These are phyloP conservation scores for Uloborus plumipes DNA, from an alignment of 2,888 invertebrate genomes.

Conservation along the genomic window DNA sequence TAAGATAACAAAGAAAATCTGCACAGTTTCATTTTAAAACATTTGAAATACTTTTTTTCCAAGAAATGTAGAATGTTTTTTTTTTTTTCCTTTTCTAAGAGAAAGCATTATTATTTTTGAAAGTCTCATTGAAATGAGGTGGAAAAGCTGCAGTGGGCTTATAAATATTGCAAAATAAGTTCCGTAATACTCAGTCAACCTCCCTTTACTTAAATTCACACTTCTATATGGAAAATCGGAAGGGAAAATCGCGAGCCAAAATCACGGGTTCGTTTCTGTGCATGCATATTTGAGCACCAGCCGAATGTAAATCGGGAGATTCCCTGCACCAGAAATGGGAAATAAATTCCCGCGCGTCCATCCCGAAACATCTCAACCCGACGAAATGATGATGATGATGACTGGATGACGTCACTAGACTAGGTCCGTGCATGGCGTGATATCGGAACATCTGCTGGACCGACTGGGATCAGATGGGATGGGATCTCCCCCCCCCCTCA, in stretches of 20 bases:
- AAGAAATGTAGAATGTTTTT: too few species aligned
- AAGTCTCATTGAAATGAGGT: too few species aligned
- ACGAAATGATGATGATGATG: conserved; percentile 63
- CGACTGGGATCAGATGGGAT: too few species aligned
- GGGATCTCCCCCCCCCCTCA: background rate
- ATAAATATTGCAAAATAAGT: background rate
- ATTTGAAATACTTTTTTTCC: too few species aligned
- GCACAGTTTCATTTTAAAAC: too few species aligned
- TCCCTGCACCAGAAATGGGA: conserved; percentile 51
- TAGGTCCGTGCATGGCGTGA: conserved; percentile 25
- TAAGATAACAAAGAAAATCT: too few species aligned
- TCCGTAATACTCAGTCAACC: background rate
- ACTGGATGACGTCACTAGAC: conserved; percentile 47
- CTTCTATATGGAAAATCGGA: conserved; percentile 19
- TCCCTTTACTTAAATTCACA: conserved; percentile 33
- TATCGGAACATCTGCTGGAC: background rate
- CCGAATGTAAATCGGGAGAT: conserved; percentile 55
- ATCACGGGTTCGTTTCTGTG: conserved; percentile 7
- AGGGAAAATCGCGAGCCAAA: conserved; percentile 15
- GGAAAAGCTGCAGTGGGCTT: too few species aligned
- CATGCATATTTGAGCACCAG: conserved; percentile 59
- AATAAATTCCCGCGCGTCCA: conserved; percentile 46
- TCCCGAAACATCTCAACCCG: conserved; percentile 25
- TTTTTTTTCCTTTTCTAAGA: too few species aligned
- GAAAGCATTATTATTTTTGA: too few species aligned